These are phyloP conservation scores for Dinothrombium tinctorium DNA, from an alignment of 1,140 invertebrate genomes.

Conservation along the genomic window DNA sequence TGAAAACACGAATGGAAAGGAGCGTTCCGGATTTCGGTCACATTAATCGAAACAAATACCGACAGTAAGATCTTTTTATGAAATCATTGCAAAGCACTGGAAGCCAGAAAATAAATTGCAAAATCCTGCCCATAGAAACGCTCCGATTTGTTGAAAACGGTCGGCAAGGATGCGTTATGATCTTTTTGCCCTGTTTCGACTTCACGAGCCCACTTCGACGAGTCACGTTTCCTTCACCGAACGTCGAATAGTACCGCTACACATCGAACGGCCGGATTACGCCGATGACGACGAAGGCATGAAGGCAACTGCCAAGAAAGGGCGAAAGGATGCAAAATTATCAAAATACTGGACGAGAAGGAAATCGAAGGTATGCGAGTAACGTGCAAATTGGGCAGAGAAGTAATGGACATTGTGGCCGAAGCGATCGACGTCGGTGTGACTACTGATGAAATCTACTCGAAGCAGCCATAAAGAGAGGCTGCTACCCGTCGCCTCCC, in stretches of 20 bases:
- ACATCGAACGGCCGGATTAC: slow-evolving; percentile 79
- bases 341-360: slow-evolving; percentile 78
- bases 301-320: slow-evolving; percentile 48
- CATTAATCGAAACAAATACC: too few species aligned
- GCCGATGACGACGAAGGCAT: slow-evolving; percentile 59
- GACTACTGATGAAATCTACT: slow-evolving; percentile 91
- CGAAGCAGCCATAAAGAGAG: slow-evolving; percentile 71
- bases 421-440: slow-evolving; percentile 63
- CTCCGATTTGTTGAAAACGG: too few species aligned
- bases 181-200: too few species aligned
- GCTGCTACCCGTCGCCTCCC: slow-evolving; percentile 94
- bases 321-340: slow-evolving; percentile 51
- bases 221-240: too few species aligned
- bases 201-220: too few species aligned
- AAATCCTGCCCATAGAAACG: too few species aligned
- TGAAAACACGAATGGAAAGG: too few species aligned
- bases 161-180: too few species aligned
- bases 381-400: slow-evolving; percentile 68
- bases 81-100: too few species aligned
- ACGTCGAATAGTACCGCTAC: slow-evolving; percentile 51
- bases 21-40: too few species aligned
- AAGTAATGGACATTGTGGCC: slow-evolving; percentile 80
- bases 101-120: too few species aligned
- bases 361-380: slow-evolving; percentile 82
- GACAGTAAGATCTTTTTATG: too few species aligned